Evolutionary conservation across 2,888 invertebrate species (phyloP), one percentile per base, ranked within the genome.

Genomic region (Orthosia cruda): DNA sequence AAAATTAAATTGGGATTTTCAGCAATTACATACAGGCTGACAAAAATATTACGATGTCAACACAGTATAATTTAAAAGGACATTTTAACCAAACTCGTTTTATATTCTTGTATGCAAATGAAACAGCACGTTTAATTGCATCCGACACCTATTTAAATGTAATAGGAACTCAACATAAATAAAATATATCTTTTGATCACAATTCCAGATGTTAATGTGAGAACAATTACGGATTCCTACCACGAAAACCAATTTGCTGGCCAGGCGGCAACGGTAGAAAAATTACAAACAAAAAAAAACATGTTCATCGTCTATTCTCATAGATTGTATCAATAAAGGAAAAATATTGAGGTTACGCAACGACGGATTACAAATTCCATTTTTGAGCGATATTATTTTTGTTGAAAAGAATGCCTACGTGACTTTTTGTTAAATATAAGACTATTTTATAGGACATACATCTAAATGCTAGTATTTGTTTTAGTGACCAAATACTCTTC

Each of bases 171-270:
- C 52, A 40, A 18, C 52, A 71, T 75, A 75, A 78, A 80, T 62
- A 65, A 63, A 80, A 66, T 76, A 61, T 81, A 77, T 83, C 67
- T 68, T 76, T 61, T 50, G 62, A 83, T 83, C 84, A 64, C 52
- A 83, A 58, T 61, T 50, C 70, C 32, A 61, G 83, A 86, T 79
- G 73, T 73, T 78, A 80, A 86, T 82, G 76, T 85, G 84, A 81
- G 65, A 80, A 80, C 78, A 78, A 86, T 84, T 80, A 82, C 69
- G 72, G 58, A 87, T 87, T 86, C 86, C 80, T 75, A 87, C 81
- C 88, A 86, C 84, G 78, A 65, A 86, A 88, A 75, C 81, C 88
- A 88, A 90, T 90, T 89, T 84, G 75, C 81, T 66, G 65, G 40
- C 3, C 58, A 62, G 16, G 0, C 47, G 58, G 40, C 59, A 32